Conservation (phyloP, 2,888 invertebrate genomes). For the Perizoma affinitatum region DNA sequence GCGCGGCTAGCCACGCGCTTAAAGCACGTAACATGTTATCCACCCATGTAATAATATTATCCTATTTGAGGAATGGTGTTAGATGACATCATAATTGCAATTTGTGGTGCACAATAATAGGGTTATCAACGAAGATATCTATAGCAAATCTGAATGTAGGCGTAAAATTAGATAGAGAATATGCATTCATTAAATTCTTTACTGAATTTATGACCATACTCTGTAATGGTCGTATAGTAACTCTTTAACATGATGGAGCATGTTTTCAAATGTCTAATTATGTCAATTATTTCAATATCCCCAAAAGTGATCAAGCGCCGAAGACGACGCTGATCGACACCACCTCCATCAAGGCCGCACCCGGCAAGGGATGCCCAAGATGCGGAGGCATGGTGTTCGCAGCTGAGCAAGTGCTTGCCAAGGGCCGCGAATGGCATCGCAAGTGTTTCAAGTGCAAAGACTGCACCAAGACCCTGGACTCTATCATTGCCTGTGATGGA, state of each 20-base stretch:
- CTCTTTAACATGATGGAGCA: background rate
- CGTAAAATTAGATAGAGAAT: no score
- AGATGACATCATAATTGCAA: conserved; percentile 28
- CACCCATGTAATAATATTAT: conserved; percentile 41
- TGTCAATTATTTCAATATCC: background rate
- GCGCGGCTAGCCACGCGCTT: conserved; percentile 61
- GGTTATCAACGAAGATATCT: conserved; percentile 20
- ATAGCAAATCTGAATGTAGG: conserved; percentile 17
- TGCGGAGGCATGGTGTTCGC: conserved; percentile 96
- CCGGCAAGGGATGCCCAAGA: conserved; percentile 94
- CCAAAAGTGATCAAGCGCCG: conserved; percentile 88
- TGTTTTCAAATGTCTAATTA: background rate
- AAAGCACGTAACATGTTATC: conserved; percentile 65
- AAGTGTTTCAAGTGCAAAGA: conserved; percentile 97
- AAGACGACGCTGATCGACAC: conserved; percentile 92
- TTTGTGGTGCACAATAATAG: conserved; percentile 18
- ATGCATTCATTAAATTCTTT: background rate
- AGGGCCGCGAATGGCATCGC: conserved; percentile 95
- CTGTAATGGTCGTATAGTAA: background rate
- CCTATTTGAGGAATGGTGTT: conserved; percentile 44
- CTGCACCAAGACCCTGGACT: conserved; percentile 97
- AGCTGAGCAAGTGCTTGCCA: conserved; percentile 96
- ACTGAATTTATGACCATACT: background rate
- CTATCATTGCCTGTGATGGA: conserved; percentile 97
- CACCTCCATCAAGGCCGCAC: conserved; percentile 90